Percentiles rank a stretch among this genome's conserved stretches.
phyloP scores from a whole-genome alignment of 2,797 vertebrate species.

The Momotus momota region DNA sequence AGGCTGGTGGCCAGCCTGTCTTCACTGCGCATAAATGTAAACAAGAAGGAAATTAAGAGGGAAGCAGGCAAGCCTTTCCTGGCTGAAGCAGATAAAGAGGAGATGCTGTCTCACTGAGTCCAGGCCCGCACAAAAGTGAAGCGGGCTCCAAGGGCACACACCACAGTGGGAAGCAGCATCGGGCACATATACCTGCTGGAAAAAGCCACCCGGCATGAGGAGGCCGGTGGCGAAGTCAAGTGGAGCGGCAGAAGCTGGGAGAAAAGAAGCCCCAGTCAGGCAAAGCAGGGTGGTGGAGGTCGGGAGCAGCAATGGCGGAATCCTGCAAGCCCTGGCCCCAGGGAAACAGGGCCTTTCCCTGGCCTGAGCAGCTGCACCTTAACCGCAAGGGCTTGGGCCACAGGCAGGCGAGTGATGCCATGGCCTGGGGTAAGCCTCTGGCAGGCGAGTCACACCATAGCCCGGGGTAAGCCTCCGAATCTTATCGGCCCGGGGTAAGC shows the following conservation, averaged over 20 bases:
- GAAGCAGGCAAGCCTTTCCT: neutral
- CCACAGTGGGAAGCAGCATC: neutral
- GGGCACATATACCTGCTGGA: rapidly evolving
- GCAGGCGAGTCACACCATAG: neutral
- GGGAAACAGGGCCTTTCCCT: neutral
- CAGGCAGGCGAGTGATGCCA: neutral
- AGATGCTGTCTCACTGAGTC: rapidly evolving
- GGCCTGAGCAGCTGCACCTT: neutral
- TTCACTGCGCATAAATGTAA: neutral
- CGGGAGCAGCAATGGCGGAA: neutral
- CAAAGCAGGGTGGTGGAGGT: neutral
- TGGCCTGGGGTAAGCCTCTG: neutral
- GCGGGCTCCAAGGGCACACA: rapidly evolving
- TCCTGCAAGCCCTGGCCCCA: too few relatives aligned
- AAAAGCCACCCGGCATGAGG: neutral
- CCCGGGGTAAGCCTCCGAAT: too few relatives aligned
- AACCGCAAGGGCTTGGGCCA: neutral
- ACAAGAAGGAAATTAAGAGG: neutral
- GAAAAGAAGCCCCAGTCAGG: neutral
- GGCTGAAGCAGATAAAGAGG: rapidly evolving
- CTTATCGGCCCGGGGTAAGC: too few relatives aligned
- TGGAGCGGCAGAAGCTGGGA: rapidly evolving
- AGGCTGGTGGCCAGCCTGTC: neutral
- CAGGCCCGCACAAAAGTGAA: rapidly evolving
- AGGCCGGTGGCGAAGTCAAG: neutral